Base-by-base conservation (phyloP, 2,888 invertebrate genomes). In the Archips crataeganus region DNA sequence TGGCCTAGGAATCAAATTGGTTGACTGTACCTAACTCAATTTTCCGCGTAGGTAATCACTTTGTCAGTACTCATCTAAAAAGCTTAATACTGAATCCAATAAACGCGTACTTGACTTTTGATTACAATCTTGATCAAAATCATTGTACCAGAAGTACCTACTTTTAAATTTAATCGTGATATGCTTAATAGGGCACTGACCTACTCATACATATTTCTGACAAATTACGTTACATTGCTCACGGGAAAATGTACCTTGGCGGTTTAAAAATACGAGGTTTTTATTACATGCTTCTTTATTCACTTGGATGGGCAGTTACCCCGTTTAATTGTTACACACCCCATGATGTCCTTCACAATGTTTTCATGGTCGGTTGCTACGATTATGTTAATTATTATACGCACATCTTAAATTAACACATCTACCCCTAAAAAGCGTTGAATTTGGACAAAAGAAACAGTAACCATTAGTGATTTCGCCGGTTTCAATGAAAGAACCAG, bases 321-420 rank as follows among this genome's bases (percentile, higher is more conserved):
- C 74, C 72, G 60, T 74, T 61, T 77, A 80, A 82, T 81, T 79
- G 78, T 78, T 78, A 78, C 78, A 78, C 79, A 81, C 87, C 86
- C 82, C 80, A 78, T 57, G 63, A 76, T 77, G 74, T 77, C 74
- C 73, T 76, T 74, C 71, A 84, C 82, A 84, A 85, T 82, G 83
- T 84, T 87, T 88, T 89, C 83, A 87, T 82, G 87, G 85, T 79
- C 83, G 88, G 88, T 84, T 86, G 88, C 83, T 80, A 83, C 85
- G 88, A 91, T 92, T 91, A 91, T 91, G 89, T 77, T 86, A 87
- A 90, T 90, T 39, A 39, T 83, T 80, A 76, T 86, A 85, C 84
- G 84, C 84, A 87, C 82, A 84, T 88, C 83, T 87, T 84, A 84
- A 87, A 86, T 86, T 86, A 85, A 87, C 84, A 84, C 80, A 76